Evolutionary conservation across 2,113 vertebrate species (phyloP).

Genomic region (Otis tarda): DNA sequence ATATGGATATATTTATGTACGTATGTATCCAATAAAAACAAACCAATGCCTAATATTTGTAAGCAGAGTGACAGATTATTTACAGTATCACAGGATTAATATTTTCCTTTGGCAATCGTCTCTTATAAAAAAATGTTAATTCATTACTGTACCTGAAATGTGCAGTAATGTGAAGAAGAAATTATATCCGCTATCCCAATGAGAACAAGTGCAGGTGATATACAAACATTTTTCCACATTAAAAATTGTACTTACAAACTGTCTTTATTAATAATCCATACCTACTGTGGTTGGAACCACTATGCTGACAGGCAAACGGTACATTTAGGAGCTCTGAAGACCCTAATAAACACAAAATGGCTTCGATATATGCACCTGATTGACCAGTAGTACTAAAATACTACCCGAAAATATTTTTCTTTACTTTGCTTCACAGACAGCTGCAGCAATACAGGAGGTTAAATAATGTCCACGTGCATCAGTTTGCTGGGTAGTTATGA

Average conservation of each 20-base stretch:
- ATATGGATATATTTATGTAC: neutral
- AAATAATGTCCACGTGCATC: neutral
- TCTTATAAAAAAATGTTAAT: neutral
- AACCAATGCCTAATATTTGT: neutral
- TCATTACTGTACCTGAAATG: neutral
- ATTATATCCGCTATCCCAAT: neutral
- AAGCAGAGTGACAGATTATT: neutral
- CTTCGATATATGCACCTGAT: neutral
- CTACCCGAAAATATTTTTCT: neutral
- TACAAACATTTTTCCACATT: neutral
- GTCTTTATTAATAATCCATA: neutral
- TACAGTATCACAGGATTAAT: neutral
- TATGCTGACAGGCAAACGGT: neutral
- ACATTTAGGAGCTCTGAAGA: neutral
- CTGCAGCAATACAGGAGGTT: neutral
- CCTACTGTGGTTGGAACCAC: neutral
- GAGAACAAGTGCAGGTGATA: neutral
- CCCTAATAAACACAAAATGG: neutral
- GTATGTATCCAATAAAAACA: neutral
- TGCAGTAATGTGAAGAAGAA: neutral
- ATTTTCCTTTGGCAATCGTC: neutral
- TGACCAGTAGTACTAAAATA: neutral
- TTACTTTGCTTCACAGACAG: neutral
- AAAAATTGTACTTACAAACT: neutral
- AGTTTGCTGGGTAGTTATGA: constrained; percentile 15